These are phyloP conservation scores for Phrynosoma platyrhinos DNA, from an alignment of 2,113 vertebrate species.

Conservation along the genomic window DNA sequence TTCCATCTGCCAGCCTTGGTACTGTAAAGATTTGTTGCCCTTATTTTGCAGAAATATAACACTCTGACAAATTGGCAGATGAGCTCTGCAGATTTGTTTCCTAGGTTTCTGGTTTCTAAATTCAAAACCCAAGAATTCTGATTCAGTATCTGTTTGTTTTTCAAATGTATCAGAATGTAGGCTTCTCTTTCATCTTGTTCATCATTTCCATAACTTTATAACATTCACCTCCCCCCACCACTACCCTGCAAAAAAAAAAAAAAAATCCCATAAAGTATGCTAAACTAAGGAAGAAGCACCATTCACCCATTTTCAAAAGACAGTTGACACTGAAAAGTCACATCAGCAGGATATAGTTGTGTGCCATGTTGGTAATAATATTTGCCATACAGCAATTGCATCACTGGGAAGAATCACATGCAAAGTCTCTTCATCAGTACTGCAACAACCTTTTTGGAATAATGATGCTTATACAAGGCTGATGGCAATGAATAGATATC, in stretches of 20 bases:
- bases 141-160: not conserved
- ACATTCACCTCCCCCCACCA: too few relatives aligned
- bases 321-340: not conserved
- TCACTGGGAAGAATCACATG: not conserved
- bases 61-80: not conserved
- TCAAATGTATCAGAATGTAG: not conserved
- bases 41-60: slow-evolving; percentile 17
- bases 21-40: not conserved
- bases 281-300: not conserved
- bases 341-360: not conserved
- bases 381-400: not conserved
- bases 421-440: too few relatives aligned
- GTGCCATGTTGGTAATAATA: not conserved
- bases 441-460: too few relatives aligned
- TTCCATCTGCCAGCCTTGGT: not conserved
- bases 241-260: too few relatives aligned
- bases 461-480: too few relatives aligned
- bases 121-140: not conserved
- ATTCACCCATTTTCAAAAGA: not conserved
- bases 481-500: not conserved
- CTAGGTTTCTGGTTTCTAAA: not conserved
- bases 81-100: not conserved
- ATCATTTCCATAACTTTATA: not conserved
- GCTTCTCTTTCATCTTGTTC: not conserved
- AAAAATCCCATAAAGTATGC: not conserved